Base-by-base conservation (phyloP, 1,140 invertebrate genomes). In the Macrotrachela quadricornifera region DNA sequence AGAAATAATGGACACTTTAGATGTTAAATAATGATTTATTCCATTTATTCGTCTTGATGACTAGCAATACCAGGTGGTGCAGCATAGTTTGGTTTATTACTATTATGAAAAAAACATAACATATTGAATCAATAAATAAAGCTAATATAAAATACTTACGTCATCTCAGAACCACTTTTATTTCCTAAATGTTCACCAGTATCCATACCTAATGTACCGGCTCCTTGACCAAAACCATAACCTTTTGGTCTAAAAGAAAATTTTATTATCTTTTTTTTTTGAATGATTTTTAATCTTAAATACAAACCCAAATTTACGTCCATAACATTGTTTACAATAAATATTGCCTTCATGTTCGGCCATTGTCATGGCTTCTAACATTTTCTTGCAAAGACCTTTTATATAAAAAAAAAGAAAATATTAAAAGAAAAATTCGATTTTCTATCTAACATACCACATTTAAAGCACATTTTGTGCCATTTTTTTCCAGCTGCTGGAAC, bases 401-500 rank as follows among this genome's bases (percentile, higher is more conserved):
- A 6, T 41, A 13, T 41, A 3, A 1, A 3, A n/a, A 6, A 6
- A 3, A 30, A 30, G 2, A 30, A 4, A 30, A 8, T 4, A 30
- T 30, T 30, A 4, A 8, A 30, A 30, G 21, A 30, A 30, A 30
- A 30, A n/a, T n/a, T n/a, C n/a, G n/a, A n/a, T n/a, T n/a, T n/a
- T n/a, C n/a, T 30, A 30, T 4, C 2, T 4, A 8, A 78, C 80
- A 80, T 75, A 95, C 90, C 85, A 74, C 91, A 96, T 75, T 94
- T 96, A 78, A 96, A 95, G 78, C 91, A 97, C 72, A 80, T 81
- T 74, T 95, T 95, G 80, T 97, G 91, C 81, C 80, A 96, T 77
- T 94, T 94, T 66, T 85, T 80, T 64, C 90, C 90, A 64, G 85
- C 91, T 59, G 90, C 91, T 60, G 92, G 79, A 64, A 85, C 80